phyloP scores from a whole-genome alignment of 2,888 invertebrate genomes.

The Griposia aprilina region DNA sequence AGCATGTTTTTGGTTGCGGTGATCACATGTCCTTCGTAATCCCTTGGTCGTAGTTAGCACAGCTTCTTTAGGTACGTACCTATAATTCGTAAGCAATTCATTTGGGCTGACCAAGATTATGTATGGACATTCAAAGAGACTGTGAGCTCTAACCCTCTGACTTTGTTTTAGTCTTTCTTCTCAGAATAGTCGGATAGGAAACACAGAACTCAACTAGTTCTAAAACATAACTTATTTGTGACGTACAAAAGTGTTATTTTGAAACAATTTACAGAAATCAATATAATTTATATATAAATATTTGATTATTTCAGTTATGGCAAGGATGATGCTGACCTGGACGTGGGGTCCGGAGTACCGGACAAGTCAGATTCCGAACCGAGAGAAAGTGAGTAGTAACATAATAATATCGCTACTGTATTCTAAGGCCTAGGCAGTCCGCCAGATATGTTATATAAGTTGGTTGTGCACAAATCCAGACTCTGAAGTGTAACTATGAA shows the following conservation, averaged over 20 bases:
- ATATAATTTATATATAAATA: neutral
- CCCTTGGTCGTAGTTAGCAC: neutral
- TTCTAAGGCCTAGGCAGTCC: too few species aligned
- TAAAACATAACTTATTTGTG: neutral
- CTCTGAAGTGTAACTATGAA: neutral
- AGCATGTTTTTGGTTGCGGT: neutral
- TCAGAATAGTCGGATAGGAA: neutral
- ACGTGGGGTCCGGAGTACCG: constrained; percentile 75
- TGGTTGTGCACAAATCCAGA: neutral
- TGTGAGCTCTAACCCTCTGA: neutral
- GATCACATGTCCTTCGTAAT: neutral
- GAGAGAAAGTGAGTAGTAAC: constrained; percentile 80
- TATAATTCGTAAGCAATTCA: neutral
- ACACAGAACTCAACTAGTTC: neutral
- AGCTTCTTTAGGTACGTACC: neutral
- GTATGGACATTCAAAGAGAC: neutral
- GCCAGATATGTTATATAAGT: neutral
- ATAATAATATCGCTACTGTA: neutral
- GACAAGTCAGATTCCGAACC: constrained; percentile 74
- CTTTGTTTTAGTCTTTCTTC: neutral
- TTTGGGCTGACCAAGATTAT: neutral
- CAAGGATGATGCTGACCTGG: constrained; percentile 72
- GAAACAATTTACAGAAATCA: neutral
- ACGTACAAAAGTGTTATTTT: neutral
- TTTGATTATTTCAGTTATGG: constrained; percentile 72